Conservation (phyloP, 2,888 invertebrate species). For the Drosophila putrida region DNA sequence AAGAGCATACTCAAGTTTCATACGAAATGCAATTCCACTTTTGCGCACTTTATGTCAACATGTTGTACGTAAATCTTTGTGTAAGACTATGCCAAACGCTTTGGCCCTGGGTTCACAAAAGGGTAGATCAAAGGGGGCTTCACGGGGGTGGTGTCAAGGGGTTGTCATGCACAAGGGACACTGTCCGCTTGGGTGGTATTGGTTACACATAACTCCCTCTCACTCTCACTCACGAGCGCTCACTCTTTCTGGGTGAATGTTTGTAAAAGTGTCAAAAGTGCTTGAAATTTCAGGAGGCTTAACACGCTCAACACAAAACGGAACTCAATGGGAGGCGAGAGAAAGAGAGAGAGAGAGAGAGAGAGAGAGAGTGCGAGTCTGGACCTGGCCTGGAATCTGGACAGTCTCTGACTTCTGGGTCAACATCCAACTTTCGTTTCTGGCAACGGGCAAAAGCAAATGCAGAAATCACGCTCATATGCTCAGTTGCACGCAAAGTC, state of each 20-base stretch:
- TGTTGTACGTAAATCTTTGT: constrained; percentile 82
- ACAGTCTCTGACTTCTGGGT: constrained; percentile 2
- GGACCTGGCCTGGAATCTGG: constrained; percentile 57
- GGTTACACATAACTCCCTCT: constrained; percentile 36
- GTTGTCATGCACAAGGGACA: constrained; percentile 31
- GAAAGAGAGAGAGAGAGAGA: constrained; percentile 4
- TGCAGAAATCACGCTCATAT: constrained; percentile 81
- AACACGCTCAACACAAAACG: constrained; percentile 31
- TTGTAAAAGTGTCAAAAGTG: constrained; percentile 77
- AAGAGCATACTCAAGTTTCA: constrained; percentile 83
- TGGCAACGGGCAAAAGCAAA: constrained; percentile 57
- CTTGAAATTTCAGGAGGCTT: constrained; percentile 80
- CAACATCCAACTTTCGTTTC: constrained; percentile 49
- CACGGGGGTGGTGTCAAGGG: background rate
- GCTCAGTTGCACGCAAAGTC: constrained; percentile 81
- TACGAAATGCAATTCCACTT: constrained; percentile 83
- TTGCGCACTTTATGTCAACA: constrained; percentile 82
- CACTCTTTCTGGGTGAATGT: background rate
- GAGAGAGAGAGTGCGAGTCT: background rate
- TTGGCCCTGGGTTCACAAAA: constrained; percentile 61
- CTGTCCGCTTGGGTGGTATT: constrained; percentile 55
- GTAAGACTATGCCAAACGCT: constrained; percentile 81
- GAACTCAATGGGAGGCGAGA: constrained; percentile 12
- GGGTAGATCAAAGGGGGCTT: constrained; percentile 6
- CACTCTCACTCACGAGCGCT: background rate